Percentiles rank a stretch among this genome's conserved stretches.
Conservation (phyloP, 2,113 vertebrate species). For the Paradisaea rubra region DNA sequence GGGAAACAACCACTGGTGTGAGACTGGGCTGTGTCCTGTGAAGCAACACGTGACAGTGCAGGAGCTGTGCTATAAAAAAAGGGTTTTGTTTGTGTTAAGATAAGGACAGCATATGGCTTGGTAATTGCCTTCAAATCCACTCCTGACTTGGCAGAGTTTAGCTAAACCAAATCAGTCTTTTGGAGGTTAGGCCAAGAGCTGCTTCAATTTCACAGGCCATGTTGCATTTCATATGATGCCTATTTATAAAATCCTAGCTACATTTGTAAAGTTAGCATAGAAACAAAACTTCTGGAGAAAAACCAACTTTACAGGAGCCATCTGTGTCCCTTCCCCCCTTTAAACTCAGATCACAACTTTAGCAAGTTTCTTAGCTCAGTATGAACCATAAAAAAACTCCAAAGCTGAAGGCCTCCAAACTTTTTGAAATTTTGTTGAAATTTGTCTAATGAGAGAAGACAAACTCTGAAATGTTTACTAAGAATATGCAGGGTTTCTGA, state of each 20-base stretch:
- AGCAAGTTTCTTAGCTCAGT: neutral
- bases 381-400: neutral
- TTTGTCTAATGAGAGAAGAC: neutral
- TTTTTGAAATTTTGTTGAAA: neutral
- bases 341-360: neutral
- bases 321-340: neutral
- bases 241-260: constrained; percentile 43
- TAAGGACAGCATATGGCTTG: constrained; percentile 17
- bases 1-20: neutral
- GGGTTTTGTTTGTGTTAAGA: neutral
- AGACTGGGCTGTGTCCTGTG: neutral
- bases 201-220: constrained; percentile 25
- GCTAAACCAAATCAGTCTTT: constrained; percentile 12
- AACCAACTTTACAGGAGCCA: constrained; percentile 2
- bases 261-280: neutral
- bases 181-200: constrained; percentile 12
- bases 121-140: constrained; percentile 22
- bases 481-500: neutral
- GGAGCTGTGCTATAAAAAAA: neutral
- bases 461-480: neutral
- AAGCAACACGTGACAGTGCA: neutral
- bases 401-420: neutral
- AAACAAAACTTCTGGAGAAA: constrained; percentile 36
- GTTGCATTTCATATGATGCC: neutral
- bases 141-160: constrained; percentile 38